A percentile compares a stretch with the other conserved stretches of the same genome.
Evolutionary conservation across 2,888 invertebrate genomes (phyloP).

Genomic region (Alcis repandata): DNA sequence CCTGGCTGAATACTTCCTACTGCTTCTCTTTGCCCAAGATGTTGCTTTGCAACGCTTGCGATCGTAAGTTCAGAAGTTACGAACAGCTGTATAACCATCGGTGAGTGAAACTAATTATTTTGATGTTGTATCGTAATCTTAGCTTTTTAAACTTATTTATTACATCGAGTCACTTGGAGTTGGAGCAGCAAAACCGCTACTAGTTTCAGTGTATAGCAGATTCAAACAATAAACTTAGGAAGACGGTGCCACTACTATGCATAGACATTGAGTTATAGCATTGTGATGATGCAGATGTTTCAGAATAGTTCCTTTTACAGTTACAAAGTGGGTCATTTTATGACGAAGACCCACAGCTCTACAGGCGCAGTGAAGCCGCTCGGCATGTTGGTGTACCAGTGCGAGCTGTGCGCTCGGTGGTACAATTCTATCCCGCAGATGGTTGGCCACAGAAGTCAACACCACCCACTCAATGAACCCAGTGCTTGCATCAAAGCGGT

Average conservation of each 20-base stretch:
- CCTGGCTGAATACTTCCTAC: conserved; percentile 74
- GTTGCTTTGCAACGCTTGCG: conserved; percentile 79
- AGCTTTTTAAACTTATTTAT: neutral
- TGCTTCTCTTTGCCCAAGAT: conserved; percentile 77
- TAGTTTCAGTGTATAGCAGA: too few species aligned
- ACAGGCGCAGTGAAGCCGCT: conserved; percentile 53
- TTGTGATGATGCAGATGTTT: neutral
- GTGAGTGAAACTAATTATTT: conserved; percentile 57
- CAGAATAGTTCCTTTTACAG: conserved; percentile 56
- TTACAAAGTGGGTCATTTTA: conserved; percentile 78
- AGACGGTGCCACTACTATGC: too few species aligned
- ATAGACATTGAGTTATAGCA: too few species aligned
- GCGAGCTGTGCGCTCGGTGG: conserved; percentile 76
- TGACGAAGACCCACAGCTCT: conserved; percentile 65
- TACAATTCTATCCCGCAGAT: conserved; percentile 64
- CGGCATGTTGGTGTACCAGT: conserved; percentile 73
- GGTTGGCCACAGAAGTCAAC: conserved; percentile 71
- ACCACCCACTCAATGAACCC: conserved; percentile 66
- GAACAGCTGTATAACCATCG: conserved; percentile 82
- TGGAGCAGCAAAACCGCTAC: too few species aligned
- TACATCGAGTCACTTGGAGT: too few species aligned
- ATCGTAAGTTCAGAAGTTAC: conserved; percentile 80
- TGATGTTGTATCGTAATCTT: too few species aligned
- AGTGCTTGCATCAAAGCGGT: conserved; percentile 57
- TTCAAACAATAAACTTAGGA: too few species aligned